Conservation (phyloP, 2,113 vertebrate species). For the Muscicapa adusta region DNA sequence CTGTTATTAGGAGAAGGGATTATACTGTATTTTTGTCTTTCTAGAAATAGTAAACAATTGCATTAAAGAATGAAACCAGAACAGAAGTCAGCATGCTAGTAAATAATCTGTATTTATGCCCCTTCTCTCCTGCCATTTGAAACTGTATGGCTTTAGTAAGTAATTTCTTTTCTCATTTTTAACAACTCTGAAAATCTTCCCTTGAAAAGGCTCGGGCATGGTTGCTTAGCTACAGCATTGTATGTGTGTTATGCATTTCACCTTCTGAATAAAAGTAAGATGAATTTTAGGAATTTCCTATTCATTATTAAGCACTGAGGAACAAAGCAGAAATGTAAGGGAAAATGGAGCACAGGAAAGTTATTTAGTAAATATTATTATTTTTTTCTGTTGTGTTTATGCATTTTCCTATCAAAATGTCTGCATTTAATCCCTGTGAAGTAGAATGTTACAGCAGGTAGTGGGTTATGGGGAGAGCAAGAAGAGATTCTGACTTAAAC, state of each 20-base stretch:
- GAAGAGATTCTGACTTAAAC: not conserved
- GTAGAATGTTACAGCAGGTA: not conserved
- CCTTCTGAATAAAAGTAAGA: conserved; percentile 37
- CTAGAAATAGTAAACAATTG: not conserved
- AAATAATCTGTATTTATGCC: not conserved
- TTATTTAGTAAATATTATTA: not conserved
- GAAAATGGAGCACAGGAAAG: not conserved
- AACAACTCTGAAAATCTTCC: conserved; percentile 7
- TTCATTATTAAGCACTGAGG: not conserved
- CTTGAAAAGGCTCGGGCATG: not conserved
- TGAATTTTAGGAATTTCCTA: not conserved
- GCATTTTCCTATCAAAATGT: not conserved
- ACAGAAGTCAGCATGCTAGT: not conserved
- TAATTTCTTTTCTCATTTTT: not conserved
- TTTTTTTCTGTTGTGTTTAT: not conserved
- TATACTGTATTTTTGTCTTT: not conserved
- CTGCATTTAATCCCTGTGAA: not conserved
- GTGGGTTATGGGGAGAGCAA: not conserved
- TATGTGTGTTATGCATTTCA: conserved; percentile 21
- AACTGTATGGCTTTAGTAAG: not conserved
- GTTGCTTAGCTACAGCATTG: conserved; percentile 41
- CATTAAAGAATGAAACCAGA: not conserved
- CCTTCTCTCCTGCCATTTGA: not conserved
- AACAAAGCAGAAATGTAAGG: not conserved
- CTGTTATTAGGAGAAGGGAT: not conserved